These are phyloP conservation scores for Petaurus breviceps DNA, from an alignment of 2,113 vertebrate species.

Conservation along the genomic window DNA sequence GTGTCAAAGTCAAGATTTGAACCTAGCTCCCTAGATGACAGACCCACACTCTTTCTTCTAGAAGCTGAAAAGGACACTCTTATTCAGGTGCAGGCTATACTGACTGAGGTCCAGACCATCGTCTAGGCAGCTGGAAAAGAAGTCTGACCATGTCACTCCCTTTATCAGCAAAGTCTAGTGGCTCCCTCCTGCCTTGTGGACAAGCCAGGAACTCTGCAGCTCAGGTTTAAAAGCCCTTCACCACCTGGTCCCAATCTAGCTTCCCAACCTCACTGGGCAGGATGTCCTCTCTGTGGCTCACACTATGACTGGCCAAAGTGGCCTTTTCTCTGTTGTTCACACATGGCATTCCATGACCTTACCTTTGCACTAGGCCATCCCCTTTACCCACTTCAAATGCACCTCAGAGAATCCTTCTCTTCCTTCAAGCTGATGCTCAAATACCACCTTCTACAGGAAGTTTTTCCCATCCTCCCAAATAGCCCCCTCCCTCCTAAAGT, in stretches of 20 bases:
- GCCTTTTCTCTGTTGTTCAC: background rate
- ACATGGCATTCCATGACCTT: background rate
- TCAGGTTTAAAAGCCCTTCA: background rate
- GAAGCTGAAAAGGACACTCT: background rate
- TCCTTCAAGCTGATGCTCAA: background rate
- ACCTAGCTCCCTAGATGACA: background rate
- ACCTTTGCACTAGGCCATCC: background rate
- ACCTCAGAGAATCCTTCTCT: background rate
- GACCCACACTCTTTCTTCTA: background rate
- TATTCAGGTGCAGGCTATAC: background rate
- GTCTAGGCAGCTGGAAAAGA: background rate
- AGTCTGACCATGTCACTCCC: background rate
- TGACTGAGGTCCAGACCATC: background rate
- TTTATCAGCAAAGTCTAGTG: background rate
- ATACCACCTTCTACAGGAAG: background rate
- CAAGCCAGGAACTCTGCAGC: background rate
- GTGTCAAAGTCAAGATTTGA: background rate
- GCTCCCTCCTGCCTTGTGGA: background rate
- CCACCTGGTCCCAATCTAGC: background rate
- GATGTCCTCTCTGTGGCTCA: background rate
- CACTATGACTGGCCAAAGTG: background rate
- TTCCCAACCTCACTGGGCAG: background rate
- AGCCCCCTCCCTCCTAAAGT: background rate
- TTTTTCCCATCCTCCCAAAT: background rate
- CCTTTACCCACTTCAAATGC: background rate